Conservation (phyloP, 2,113 vertebrate species). For the Gadus macrocephalus region DNA sequence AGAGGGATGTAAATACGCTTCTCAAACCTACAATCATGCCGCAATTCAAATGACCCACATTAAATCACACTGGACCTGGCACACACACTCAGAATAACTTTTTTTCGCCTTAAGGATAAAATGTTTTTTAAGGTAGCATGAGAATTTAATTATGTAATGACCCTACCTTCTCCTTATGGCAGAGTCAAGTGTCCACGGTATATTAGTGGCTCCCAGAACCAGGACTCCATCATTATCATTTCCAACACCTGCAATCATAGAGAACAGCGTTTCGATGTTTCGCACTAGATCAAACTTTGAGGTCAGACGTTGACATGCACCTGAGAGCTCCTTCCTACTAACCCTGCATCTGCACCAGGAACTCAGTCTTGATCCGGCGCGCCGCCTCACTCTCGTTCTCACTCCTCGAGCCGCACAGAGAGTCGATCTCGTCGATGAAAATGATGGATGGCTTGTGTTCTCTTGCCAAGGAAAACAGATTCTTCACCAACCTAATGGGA, state of each 20-base stretch:
- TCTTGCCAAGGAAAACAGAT: conserved; percentile 85
- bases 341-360: conserved; percentile 97
- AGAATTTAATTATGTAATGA: too few relatives aligned
- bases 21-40: conserved; percentile 78
- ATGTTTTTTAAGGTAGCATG: too few relatives aligned
- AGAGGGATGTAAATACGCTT: conserved; percentile 93
- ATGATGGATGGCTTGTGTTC: conserved; percentile 92
- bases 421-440: conserved; percentile 95
- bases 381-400: conserved; percentile 94
- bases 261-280: not conserved
- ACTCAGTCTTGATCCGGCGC: conserved; percentile 91
- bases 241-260: conserved; percentile 78
- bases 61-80: not conserved
- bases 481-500: conserved; percentile 84
- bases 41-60: conserved; percentile 10
- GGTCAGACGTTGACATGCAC: too few relatives aligned
- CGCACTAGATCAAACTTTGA: not conserved
- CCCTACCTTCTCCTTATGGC: conserved; percentile 89
- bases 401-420: conserved; percentile 87
- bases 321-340: not conserved
- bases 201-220: conserved; percentile 93
- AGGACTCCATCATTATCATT: conserved; percentile 88
- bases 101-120: too few relatives aligned
- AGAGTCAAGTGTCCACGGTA: conserved; percentile 92
- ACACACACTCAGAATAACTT: too few relatives aligned